phyloP scores from a whole-genome alignment of 2,888 invertebrate genomes.

The Stenchaetothrips biformis region DNA sequence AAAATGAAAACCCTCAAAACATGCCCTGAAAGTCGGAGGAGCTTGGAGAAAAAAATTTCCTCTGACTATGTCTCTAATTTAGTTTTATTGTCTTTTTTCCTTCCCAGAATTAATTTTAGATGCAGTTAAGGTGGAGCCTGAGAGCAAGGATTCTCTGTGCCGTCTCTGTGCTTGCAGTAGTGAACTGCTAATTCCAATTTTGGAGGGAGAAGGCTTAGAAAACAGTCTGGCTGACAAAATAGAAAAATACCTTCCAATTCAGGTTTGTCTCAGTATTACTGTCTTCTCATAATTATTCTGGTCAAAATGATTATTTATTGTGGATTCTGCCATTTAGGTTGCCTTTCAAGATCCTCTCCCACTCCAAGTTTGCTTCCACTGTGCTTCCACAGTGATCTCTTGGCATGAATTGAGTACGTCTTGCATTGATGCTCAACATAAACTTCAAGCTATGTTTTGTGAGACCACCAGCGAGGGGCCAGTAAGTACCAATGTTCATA shows the following conservation, averaged over 20 bases:
- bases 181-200: slow-evolving; percentile 57
- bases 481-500: too few species aligned
- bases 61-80: too few species aligned
- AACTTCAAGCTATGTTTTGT: neutral
- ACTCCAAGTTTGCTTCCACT: neutral
- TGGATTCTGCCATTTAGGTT: too few species aligned
- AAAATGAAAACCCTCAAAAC: too few species aligned
- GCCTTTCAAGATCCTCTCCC: neutral
- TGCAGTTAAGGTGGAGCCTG: neutral
- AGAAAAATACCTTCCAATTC: slow-evolving; percentile 58
- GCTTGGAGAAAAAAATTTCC: too few species aligned
- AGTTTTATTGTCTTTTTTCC: too few species aligned
- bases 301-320: too few species aligned
- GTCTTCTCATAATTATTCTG: too few species aligned
- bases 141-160: slow-evolving; percentile 44
- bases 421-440: neutral
- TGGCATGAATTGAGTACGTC: neutral
- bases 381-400: neutral
- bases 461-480: neutral
- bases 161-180: slow-evolving; percentile 54
- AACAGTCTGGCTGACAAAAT: slow-evolving; percentile 59
- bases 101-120: too few species aligned
- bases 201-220: slow-evolving; percentile 56
- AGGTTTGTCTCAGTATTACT: slow-evolving; percentile 44
- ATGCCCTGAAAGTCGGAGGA: too few species aligned